phyloP scores from a whole-genome alignment of 1,140 invertebrate genomes.

The Saccostrea glomerata region DNA sequence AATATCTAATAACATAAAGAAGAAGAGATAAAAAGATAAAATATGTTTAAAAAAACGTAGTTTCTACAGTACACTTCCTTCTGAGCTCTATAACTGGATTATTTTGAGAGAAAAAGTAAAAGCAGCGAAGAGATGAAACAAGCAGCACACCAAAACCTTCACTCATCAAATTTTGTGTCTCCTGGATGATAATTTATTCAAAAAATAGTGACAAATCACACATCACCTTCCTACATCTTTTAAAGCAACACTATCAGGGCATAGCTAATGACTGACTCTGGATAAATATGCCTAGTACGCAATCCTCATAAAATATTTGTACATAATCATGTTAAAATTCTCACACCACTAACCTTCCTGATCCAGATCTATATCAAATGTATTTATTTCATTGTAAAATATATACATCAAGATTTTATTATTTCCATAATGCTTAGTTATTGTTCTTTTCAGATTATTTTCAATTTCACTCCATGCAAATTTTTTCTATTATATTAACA shows the following conservation, averaged over 20 bases:
- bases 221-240: not conserved
- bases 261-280: not conserved
- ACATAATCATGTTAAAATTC: slow-evolving; percentile 31
- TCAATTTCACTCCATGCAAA: too few species aligned
- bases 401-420: not conserved
- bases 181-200: not conserved
- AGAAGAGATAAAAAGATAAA: too few species aligned
- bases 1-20: too few species aligned
- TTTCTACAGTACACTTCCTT: too few species aligned
- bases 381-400: not conserved
- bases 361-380: slow-evolving; percentile 16
- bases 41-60: too few species aligned
- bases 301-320: not conserved
- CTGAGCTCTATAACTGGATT: not conserved
- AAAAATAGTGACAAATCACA: not conserved
- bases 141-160: not conserved
- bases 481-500: too few species aligned
- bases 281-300: not conserved
- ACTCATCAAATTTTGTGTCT: not conserved
- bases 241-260: not conserved
- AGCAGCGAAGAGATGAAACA: not conserved
- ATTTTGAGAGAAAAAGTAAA: not conserved
- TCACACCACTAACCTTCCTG: slow-evolving; percentile 13
- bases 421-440: not conserved
- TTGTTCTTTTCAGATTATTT: too few species aligned